Conservation (phyloP, 2,888 invertebrate genomes). For the Caenorhabditis sp. region DNA sequence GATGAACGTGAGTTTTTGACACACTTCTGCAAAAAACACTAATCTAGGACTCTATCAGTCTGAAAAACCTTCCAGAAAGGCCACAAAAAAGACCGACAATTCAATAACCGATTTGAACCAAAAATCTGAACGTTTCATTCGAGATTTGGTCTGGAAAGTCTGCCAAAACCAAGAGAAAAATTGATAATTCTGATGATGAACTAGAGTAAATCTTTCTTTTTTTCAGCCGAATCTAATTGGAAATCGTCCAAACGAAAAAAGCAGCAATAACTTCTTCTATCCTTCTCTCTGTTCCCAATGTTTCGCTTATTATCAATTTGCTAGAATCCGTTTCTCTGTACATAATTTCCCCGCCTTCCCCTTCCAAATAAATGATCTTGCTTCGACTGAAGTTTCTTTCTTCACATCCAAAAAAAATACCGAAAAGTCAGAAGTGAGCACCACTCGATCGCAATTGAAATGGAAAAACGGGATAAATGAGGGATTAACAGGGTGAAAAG, state of each 20-base stretch:
- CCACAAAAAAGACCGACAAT: too few relatives aligned
- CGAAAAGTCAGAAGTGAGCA: not conserved
- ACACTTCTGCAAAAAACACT: not conserved
- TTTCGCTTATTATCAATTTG: constrained; percentile 17
- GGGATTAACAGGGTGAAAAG: constrained; percentile 10
- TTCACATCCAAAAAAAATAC: not conserved
- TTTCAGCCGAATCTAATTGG: constrained; percentile 59
- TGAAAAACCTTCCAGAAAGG: too few relatives aligned
- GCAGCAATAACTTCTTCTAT: constrained; percentile 12
- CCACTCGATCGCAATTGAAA: constrained; percentile 19
- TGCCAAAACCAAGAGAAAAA: too few relatives aligned
- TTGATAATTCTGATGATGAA: too few relatives aligned
- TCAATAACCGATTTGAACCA: too few relatives aligned
- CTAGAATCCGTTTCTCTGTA: constrained; percentile 3
- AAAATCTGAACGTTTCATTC: too few relatives aligned
- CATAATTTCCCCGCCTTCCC: constrained; percentile 1
- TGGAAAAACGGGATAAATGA: constrained; percentile 7
- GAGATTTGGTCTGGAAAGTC: too few relatives aligned
- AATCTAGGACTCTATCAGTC: too few relatives aligned
- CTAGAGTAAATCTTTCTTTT: too few relatives aligned
- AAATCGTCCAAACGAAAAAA: constrained; percentile 51
- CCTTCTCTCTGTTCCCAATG: too few relatives aligned
- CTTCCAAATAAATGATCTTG: constrained; percentile 33
- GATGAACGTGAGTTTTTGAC: constrained; percentile 54
- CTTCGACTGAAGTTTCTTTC: not conserved